Percentiles rank a stretch among this genome's conserved stretches.
These are phyloP conservation scores for Poeciliopsis turneri DNA, from an alignment of 2,797 vertebrate genomes.

Conservation along the genomic window DNA sequence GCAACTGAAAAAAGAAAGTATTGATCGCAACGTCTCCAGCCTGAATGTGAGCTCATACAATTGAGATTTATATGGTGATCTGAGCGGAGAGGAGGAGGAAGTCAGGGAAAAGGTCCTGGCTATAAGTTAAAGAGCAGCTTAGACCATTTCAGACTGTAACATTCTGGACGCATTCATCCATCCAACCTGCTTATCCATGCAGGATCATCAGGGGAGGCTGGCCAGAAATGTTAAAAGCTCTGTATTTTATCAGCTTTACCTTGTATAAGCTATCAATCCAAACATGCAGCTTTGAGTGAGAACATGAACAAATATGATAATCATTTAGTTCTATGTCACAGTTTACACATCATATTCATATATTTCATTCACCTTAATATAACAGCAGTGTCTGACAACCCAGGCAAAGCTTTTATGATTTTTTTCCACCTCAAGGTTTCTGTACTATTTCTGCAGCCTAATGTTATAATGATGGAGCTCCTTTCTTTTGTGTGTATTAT, in stretches of 20 bases:
- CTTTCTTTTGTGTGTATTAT: slow-evolving; percentile 8
- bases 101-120: neutral
- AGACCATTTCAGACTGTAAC: neutral
- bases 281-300: neutral
- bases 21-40: neutral
- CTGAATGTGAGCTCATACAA: neutral
- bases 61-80: neutral
- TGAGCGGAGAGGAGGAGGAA: neutral
- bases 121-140: neutral
- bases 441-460: neutral
- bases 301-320: neutral
- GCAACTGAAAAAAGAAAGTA: neutral
- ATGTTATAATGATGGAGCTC: slow-evolving; percentile 4
- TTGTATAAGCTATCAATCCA: neutral
- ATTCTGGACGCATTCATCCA: neutral
- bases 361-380: neutral
- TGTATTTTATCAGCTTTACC: neutral
- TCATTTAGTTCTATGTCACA: slow-evolving; percentile 4
- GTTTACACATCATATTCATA: slow-evolving; percentile 5
- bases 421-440: neutral
- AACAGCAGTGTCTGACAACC: neutral
- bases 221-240: neutral
- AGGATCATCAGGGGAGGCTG: neutral
- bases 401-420: neutral
- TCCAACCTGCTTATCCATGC: neutral